Evolutionary conservation across 2,113 vertebrate species (phyloP).

Genomic region (Sclerurus mexicanus): DNA sequence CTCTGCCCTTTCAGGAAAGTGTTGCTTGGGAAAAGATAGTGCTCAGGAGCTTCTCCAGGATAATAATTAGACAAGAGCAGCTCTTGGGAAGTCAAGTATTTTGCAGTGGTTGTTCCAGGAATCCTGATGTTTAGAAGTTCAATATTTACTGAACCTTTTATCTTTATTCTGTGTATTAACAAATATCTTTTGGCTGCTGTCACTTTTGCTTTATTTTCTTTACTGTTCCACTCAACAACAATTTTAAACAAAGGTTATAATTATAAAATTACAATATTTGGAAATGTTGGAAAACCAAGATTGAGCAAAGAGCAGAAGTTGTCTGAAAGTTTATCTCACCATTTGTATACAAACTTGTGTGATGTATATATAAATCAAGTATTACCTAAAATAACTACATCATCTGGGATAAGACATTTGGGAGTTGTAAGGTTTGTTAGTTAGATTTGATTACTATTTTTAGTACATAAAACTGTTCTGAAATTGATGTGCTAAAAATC

Average conservation of each 20-base stretch:
- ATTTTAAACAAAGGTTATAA: neutral
- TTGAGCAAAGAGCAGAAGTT: neutral
- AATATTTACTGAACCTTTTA: neutral
- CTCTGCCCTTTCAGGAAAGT: neutral
- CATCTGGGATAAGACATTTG: neutral
- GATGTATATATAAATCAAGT: neutral
- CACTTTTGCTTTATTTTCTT: neutral
- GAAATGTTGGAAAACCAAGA: neutral
- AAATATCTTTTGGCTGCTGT: neutral
- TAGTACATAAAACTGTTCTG: neutral
- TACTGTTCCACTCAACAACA: neutral
- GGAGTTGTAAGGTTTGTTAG: neutral
- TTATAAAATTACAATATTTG: neutral
- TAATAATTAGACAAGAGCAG: neutral
- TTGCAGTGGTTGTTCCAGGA: neutral
- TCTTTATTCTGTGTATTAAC: neutral
- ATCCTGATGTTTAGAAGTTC: neutral
- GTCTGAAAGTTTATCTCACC: neutral
- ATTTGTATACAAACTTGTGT: neutral
- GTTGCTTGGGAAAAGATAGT: neutral
- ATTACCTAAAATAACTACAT: neutral
- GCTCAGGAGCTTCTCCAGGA: neutral
- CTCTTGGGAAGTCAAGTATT: neutral
- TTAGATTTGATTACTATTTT: neutral
- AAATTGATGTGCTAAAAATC: neutral